phyloP scores from a whole-genome alignment of 1,140 invertebrate species.

The Whitmania pigra region DNA sequence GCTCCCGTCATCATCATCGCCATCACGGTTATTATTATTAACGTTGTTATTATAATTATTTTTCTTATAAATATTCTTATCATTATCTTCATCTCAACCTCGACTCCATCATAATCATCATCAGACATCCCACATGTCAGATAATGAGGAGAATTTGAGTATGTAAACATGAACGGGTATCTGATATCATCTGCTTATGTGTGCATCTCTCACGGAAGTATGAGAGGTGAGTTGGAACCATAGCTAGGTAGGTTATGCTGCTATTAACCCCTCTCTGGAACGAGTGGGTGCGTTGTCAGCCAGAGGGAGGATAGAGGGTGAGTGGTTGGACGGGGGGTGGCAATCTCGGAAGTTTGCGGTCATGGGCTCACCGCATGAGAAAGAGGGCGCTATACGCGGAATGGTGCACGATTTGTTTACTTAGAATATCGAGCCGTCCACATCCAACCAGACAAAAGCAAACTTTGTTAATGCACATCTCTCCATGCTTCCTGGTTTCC shows the following conservation, averaged over 20 bases:
- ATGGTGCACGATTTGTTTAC: too few species aligned
- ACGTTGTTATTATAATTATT: background rate
- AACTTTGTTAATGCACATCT: too few species aligned
- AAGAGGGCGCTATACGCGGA: too few species aligned
- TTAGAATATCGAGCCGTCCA: too few species aligned
- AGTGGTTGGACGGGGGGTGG: too few species aligned
- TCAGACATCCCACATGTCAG: background rate
- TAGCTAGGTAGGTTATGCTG: background rate
- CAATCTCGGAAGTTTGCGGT: too few species aligned
- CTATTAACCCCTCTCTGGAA: background rate
- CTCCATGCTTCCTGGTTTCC: too few species aligned
- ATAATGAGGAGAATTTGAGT: slow-evolving; percentile 5
- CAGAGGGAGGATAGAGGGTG: background rate
- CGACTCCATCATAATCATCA: slow-evolving; percentile 4
- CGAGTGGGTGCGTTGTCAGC: background rate
- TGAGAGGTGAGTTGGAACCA: background rate
- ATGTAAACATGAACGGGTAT: background rate
- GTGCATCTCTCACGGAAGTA: background rate
- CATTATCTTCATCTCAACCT: background rate
- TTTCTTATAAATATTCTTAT: background rate
- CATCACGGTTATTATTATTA: too few species aligned
- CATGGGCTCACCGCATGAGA: too few species aligned
- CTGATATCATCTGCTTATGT: background rate
- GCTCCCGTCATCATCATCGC: too few species aligned
- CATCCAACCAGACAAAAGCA: too few species aligned